These are phyloP conservation scores for Lepidurus arcticus DNA, from an alignment of 1,140 invertebrate species.

Conservation along the genomic window DNA sequence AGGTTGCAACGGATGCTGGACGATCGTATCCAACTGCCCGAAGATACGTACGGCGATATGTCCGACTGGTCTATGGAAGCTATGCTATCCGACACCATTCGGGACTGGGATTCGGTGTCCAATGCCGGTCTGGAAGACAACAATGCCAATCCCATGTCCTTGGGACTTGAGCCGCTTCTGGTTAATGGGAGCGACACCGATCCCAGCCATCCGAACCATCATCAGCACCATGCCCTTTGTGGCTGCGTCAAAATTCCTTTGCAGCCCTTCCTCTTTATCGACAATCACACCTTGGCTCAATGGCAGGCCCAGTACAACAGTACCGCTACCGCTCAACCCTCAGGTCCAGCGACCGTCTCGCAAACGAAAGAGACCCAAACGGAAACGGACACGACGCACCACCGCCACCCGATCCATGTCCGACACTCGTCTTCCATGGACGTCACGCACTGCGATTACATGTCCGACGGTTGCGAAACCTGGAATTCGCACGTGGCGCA, in stretches of 20 bases:
- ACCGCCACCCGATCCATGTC: not conserved
- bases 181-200: not conserved
- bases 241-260: conserved; percentile 3
- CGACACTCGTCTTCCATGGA: not conserved
- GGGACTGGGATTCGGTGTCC: conserved; percentile 25
- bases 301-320: conserved; percentile 9
- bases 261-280: not conserved
- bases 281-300: conserved; percentile 13
- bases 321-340: not conserved
- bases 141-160: not conserved
- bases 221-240: conserved; percentile 14
- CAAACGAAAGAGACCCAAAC: conserved; percentile 5
- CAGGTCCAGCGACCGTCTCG: not conserved
- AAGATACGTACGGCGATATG: conserved; percentile 23
- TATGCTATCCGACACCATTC: conserved; percentile 30
- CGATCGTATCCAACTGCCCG: conserved; percentile 23
- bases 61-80: conserved; percentile 33
- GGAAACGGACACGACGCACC: not conserved
- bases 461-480: conserved; percentile 32
- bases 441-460: conserved; percentile 23
- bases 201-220: not conserved
- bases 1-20: conserved; percentile 24
- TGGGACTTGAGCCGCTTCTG: not conserved
- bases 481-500: conserved; percentile 31
- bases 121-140: conserved; percentile 1